Base-by-base conservation (phyloP, 2,888 invertebrate species). In the Temnothorax rugatulus region DNA sequence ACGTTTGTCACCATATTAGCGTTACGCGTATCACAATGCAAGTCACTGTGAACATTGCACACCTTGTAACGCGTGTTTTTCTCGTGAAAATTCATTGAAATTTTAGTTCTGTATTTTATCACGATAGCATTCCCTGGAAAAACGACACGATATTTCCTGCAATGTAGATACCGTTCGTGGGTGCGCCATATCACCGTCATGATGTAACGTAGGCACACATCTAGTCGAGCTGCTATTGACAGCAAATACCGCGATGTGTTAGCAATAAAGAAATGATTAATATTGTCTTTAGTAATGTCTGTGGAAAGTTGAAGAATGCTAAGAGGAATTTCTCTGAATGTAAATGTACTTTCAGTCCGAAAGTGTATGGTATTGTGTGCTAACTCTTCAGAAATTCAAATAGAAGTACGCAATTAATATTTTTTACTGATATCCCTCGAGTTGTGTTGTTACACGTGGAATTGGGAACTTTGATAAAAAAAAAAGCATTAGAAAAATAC, bases 281-380 rank as follows among this genome's bases (percentile, higher is more conserved):
- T 74, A 13, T 44, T 41, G 15, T 57, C 44, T 4, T 73, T 47
- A 57, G 2, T 57, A 68, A 77, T 79, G 18, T 57, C 3, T 34
- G 11, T 38, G 44, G 25, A 79, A 21, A 63, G 50, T 63, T 63
- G 8, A 4, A 7, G 13, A 73, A 57, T 57, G 21, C 11, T 8
- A 38, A 73, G 15, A 47, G n/a, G 34, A 73, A 79, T 47, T 57
- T 71, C 73, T 71, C 21, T 61, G 68, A 68, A 68, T 1, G 38
- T 66, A 50, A 64, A n/a, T 11, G 21, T 34, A 74, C 41, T 71
- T 52, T 71, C n/a, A 7, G 29, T 47, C 21, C 29, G 41, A 71
- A 54, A 41, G 54, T 29, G n/a, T 18, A 18, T 74, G 34, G 52
- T 41, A 44, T 54, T 15, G 73, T 59, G 59, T 59, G 25, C 41